A percentile compares a stretch with the other conserved stretches of the same genome.
Conservation (phyloP, 2,113 vertebrate genomes). For the Rhinolophus ferrumequinum region DNA sequence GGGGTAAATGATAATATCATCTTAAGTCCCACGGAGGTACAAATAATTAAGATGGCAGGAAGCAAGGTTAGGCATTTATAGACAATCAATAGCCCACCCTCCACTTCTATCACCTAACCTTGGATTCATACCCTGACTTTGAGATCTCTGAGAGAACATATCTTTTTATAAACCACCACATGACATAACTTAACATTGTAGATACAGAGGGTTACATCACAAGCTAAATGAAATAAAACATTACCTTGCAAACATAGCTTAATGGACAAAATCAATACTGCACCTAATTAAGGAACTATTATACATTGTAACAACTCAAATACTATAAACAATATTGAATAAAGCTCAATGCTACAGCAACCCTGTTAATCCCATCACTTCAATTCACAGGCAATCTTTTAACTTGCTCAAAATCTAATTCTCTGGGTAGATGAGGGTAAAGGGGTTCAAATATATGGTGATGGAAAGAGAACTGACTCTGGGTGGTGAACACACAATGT, state of each 20-base stretch:
- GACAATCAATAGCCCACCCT: conserved; percentile 82
- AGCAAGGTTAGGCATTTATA: conserved; percentile 85
- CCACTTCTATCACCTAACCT: conserved; percentile 74
- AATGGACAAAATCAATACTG: conserved; percentile 24
- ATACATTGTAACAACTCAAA: not conserved
- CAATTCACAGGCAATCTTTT: not conserved
- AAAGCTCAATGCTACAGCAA: not conserved
- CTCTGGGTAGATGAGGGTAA: not conserved
- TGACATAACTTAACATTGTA: not conserved
- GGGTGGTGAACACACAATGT: no score
- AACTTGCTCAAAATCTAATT: conserved; percentile 6
- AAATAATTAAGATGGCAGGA: conserved; percentile 85
- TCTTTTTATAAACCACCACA: conserved; percentile 62
- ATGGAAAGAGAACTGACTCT: no score
- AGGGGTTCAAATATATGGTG: no score
- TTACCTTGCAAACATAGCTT: conserved; percentile 40
- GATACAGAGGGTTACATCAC: not conserved
- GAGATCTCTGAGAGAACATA: conserved; percentile 52
- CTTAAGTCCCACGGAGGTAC: conserved; percentile 56
- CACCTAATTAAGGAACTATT: conserved; percentile 68
- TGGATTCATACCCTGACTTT: conserved; percentile 37
- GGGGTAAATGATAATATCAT: conserved; percentile 52
- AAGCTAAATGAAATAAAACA: conserved; percentile 54
- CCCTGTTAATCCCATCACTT: not conserved
- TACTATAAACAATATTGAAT: not conserved